phyloP scores from a whole-genome alignment of 2,888 invertebrate species.

The Andrena haemorrhoa region DNA sequence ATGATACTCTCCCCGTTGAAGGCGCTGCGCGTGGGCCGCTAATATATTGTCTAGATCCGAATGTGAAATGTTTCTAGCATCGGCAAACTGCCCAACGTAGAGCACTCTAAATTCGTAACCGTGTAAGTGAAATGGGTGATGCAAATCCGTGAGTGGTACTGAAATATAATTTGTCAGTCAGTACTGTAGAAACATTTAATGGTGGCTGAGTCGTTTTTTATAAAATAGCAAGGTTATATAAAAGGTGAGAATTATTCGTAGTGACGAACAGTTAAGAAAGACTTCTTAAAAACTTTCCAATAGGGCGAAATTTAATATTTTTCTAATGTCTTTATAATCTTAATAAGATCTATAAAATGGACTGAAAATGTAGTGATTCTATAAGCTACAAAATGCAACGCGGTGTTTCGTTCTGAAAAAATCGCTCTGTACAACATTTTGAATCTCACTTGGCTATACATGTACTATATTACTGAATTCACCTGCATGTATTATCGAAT shows the following conservation, averaged over 20 bases:
- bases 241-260: too few relatives aligned
- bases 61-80: neutral
- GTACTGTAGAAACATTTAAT: neutral
- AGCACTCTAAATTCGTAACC: conserved; percentile 83
- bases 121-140: conserved; percentile 85
- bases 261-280: too few relatives aligned
- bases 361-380: too few relatives aligned
- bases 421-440: too few relatives aligned
- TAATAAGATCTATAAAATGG: too few relatives aligned
- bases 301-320: too few relatives aligned
- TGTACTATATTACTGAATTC: too few relatives aligned
- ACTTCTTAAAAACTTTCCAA: too few relatives aligned
- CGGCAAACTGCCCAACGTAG: conserved; percentile 75
- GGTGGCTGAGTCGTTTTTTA: neutral
- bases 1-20: conserved; percentile 79
- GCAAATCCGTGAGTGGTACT: conserved; percentile 53
- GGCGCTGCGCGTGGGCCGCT: conserved; percentile 79
- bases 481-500: neutral
- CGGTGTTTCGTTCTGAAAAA: too few relatives aligned
- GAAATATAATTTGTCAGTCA: conserved; percentile 28
- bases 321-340: too few relatives aligned
- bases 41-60: conserved; percentile 70
- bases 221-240: neutral
- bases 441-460: too few relatives aligned
- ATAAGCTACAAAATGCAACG: too few relatives aligned